Evolutionary conservation across 2,888 invertebrate species (phyloP).

Genomic region (Globia sparganii): DNA sequence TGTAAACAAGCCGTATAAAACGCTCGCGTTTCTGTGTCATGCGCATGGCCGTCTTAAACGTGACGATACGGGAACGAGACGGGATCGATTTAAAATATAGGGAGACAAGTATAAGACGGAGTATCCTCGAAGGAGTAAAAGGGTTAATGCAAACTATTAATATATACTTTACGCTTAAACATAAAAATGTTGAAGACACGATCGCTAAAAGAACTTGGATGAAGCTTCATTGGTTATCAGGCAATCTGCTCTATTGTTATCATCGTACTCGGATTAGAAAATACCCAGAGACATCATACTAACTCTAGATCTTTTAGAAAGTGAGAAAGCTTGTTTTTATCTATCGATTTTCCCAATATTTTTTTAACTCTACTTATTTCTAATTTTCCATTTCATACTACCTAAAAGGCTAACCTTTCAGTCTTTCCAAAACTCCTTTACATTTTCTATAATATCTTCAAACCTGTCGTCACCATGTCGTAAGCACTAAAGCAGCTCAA

Average conservation of each 20-base stretch:
- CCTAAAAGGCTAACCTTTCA: background rate
- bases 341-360: background rate
- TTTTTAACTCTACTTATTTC: background rate
- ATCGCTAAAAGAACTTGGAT: background rate
- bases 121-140: background rate
- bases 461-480: slow-evolving; percentile 49
- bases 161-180: background rate
- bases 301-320: background rate
- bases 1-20: slow-evolving; percentile 69
- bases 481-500: slow-evolving; percentile 62
- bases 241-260: background rate
- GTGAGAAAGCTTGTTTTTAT: background rate
- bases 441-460: background rate
- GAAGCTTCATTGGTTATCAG: background rate
- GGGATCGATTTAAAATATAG: slow-evolving; percentile 4
- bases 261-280: background rate
- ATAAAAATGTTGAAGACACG: too few relatives aligned
- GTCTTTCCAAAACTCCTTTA: background rate
- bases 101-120: too few relatives aligned
- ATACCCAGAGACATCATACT: background rate
- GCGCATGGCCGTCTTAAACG: slow-evolving; percentile 41
- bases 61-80: slow-evolving; percentile 43
- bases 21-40: slow-evolving; percentile 68
- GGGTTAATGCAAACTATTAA: background rate
- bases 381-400: background rate